Evolutionary conservation across 1,140 invertebrate genomes (phyloP), one percentile per base, ranked within the genome.

Genomic region (Pseudomyrmex cubaensis): DNA sequence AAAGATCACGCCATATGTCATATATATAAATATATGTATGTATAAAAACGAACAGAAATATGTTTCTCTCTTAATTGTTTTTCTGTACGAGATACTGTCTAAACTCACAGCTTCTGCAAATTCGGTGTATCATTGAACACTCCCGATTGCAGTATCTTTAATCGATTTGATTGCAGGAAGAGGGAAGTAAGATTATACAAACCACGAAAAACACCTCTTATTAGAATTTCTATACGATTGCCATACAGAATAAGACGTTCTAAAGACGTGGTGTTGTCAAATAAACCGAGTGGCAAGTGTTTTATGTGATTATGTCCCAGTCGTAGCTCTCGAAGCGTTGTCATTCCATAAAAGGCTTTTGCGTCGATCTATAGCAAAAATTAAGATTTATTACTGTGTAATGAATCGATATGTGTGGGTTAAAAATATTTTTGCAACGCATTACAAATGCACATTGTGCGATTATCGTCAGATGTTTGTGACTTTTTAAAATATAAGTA

Each of bases 101-200:
- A 48, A 48, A 85, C 90, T 90, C 64, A 94, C 93, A 94, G 63
- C 82, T 94, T 94, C 15, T 83, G 88, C 13, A 94, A 85, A 78
- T 90, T 93, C 0, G 92, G 91, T 8, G 90, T 92, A 48, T 92
- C 83, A n/a, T 93, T 91, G 63, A 96, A 96, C 12, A 95, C 90
- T 1, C 93, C 91, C 0, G 94, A 90, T 61, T 95, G 94, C 4
- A 96, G 88, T 12, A 91, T 83, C 59, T 93, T 94, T 0, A 97
- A 83, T 10, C 95, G 91, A 84, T 97, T 97, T 64, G 96, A 96
- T 87, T 96, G 96, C 0, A 97, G 91, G 83, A 96, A 94, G 0
- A 97, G 93, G 12, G 95, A 95, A 0, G 95, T 95, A 1, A 97
- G 89, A 86, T 95, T 96, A 1, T 87, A 88, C 0, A 96, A 86